A percentile compares a stretch with the other conserved stretches of the same genome.
Evolutionary conservation across 1,140 invertebrate genomes (phyloP).

Genomic region (Drosophila bocki): DNA sequence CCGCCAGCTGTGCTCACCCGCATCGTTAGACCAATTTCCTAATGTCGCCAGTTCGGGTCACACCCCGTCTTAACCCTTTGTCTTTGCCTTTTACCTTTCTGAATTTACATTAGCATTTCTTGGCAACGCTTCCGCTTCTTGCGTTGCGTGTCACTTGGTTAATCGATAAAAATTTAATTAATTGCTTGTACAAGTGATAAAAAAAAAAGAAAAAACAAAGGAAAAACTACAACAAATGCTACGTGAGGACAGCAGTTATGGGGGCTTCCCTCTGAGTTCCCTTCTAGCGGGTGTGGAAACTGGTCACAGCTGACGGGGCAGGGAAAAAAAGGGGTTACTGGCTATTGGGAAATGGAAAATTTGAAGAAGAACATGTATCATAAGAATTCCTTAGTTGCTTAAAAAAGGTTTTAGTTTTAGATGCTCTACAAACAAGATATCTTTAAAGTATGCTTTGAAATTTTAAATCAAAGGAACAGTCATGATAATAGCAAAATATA

Average conservation of each 20-base stretch:
- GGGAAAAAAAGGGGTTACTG: conserved; percentile 8
- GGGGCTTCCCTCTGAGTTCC: not conserved
- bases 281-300: conserved; percentile 7
- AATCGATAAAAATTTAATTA: conserved; percentile 78
- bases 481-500: no score
- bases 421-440: no score
- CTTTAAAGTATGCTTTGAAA: not conserved
- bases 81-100: not conserved
- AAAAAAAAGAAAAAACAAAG: not conserved
- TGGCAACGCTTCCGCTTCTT: conserved; percentile 13
- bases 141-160: conserved; percentile 59
- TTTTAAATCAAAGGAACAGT: no score
- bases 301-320: conserved; percentile 65
- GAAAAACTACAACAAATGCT: conserved; percentile 9
- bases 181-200: conserved; percentile 74
- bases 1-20: conserved; percentile 70
- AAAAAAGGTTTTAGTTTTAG: no score
- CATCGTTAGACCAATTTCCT: conserved; percentile 79
- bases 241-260: not conserved
- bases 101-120: conserved; percentile 50
- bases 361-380: not conserved
- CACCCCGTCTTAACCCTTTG: conserved; percentile 43
- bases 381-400: no score
- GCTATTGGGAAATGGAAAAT: not conserved
- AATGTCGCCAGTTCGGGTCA: conserved; percentile 55